Base-by-base conservation (phyloP, 1,140 invertebrate genomes). In the fruit fly (Drosophila melanogaster) region DNA sequence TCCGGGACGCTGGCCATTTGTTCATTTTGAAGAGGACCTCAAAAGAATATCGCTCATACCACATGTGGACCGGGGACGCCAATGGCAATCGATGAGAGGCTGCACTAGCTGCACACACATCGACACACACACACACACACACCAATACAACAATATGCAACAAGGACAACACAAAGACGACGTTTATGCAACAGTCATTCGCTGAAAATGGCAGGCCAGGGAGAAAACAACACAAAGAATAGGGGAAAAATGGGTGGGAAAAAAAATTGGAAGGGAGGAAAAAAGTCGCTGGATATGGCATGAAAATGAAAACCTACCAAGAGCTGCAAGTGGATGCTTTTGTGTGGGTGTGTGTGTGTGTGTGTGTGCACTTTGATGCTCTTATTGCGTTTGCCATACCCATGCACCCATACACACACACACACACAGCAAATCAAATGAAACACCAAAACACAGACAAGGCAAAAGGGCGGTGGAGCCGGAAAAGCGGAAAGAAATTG, bases 101-200 rank as follows among this genome's bases (percentile, higher is more conserved):
- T 85, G 81, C 81, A 85, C 83, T 73, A 78, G 81, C 55, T 85
- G 81, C 81, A 85, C 81, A 73, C 8, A 30, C 30, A 22, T 22
- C 19, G 19, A 3, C 19, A 26, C 24, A 26, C 5, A 24, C 3
- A 30, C 81, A 85, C 81, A 73, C 77, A 81, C 81, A 80, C 59
- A 64, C 51, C 55, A 55, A 40, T 40, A 70, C 37, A 19, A 54
- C 41, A 51, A 43, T 67, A 22, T 76, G 78, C 81, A 86, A 66
- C 75, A 76, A 55, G 73, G 72, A 79, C 76, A 87, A 87, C 74
- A 83, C 70, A 87, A 89, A 89, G 83, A 72, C 83, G 71, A 87
- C 83, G 83, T 87, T 87, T 89, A 89, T 87, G 83, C 83, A 87
- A 89, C 83, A 87, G 86, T 87, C 83, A 87, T 87, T 87, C 84